phyloP scores from a whole-genome alignment of 2,888 invertebrate genomes.

The Rotaria socialis region DNA sequence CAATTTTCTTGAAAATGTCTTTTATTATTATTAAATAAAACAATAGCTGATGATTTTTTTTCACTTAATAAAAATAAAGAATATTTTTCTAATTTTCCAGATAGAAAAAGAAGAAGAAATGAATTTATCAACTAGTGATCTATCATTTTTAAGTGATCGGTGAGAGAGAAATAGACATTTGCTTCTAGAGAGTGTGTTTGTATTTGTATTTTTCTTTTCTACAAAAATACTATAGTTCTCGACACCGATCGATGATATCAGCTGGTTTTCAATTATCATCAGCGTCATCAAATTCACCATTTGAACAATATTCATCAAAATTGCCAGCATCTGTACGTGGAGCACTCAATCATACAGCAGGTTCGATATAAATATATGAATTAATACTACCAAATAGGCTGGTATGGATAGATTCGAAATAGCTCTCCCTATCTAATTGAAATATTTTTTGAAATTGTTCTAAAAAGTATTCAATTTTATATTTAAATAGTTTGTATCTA shows the following conservation, averaged over 20 bases:
- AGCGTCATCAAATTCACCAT: constrained; percentile 9
- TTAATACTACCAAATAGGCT: too few species aligned
- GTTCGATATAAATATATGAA: not conserved
- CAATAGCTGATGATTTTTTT: not conserved
- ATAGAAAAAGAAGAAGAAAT: not conserved
- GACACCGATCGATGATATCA: constrained; percentile 31
- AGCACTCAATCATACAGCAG: constrained; percentile 13
- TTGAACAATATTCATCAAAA: constrained; percentile 34
- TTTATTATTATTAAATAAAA: not conserved
- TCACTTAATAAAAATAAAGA: not conserved
- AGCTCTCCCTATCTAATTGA: too few species aligned
- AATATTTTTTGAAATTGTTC: too few species aligned
- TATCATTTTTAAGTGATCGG: constrained; percentile 2
- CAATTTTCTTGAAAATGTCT: not conserved
- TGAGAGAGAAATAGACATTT: not conserved
- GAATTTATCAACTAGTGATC: not conserved
- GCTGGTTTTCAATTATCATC: constrained; percentile 36
- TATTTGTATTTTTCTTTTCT: too few species aligned
- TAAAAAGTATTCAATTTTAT: too few species aligned
- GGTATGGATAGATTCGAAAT: too few species aligned
- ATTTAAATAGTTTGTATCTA: not conserved
- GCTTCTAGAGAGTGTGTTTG: too few species aligned
- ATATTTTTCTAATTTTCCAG: not conserved
- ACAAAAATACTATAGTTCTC: not conserved
- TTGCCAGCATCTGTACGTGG: constrained; percentile 33